Base-by-base conservation (phyloP, 2,888 invertebrate species). In the Latheticus oryzae region DNA sequence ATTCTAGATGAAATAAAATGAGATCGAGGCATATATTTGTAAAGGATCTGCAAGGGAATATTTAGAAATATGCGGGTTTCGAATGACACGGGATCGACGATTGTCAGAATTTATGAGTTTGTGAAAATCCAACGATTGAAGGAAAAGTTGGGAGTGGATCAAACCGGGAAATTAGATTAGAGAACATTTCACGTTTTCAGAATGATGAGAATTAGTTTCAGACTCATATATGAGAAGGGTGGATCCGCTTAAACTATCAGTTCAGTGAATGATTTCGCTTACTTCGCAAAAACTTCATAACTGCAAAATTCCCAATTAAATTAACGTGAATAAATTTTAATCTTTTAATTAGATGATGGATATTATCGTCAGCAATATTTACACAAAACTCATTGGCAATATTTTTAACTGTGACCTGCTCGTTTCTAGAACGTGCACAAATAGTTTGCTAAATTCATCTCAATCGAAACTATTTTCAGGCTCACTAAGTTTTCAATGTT, bases 331-430 rank as follows among this genome's bases (percentile, higher is more conserved):
- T n/a, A n/a, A n/a, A n/a, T n/a, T n/a, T n/a, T n/a, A n/a, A n/a
- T n/a, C n/a, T n/a, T n/a, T n/a, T n/a, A n/a, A n/a, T n/a, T n/a
- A n/a, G n/a, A n/a, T n/a, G n/a, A n/a, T n/a, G n/a, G n/a, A n/a
- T n/a, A n/a, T n/a, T n/a, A n/a, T n/a, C n/a, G n/a, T n/a, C n/a
- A n/a, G n/a, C n/a, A n/a, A n/a, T n/a, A n/a, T n/a, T n/a, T n/a
- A n/a, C n/a, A n/a, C n/a, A n/a, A n/a, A n/a, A n/a, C n/a, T n/a
- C n/a, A n/a, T n/a, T n/a, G n/a, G n/a, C n/a, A n/a, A n/a, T 35
- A 35, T 15, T 35, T 35, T 35, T 35, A 35, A 35, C n/a, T n/a
- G n/a, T n/a, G n/a, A n/a, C n/a, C 35, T 21, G 21, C 37, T 37
- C 19, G 19, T 19, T 37, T 37, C 37, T 37, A 37, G 37, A 19